Evolutionary conservation across 1,140 invertebrate species (phyloP).

Genomic region (Achatina immaculata): DNA sequence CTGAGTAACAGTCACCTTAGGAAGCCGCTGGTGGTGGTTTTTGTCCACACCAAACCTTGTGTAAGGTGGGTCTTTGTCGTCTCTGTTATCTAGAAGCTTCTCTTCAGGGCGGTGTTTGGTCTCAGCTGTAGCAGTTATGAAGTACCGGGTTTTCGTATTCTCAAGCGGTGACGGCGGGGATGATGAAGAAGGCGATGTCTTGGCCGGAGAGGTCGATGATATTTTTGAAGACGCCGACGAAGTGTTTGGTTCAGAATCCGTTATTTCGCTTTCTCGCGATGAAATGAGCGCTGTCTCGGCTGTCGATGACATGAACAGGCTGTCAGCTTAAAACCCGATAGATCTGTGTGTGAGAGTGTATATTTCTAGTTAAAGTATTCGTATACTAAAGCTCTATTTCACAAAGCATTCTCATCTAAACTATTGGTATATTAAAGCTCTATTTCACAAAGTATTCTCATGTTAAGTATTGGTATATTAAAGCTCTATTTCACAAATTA

Average conservation of each 20-base stretch:
- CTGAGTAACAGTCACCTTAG: background rate
- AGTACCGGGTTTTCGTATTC: background rate
- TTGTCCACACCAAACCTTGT: background rate
- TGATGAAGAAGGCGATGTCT: background rate
- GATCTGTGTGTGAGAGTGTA: too few relatives aligned
- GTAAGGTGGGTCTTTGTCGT: background rate
- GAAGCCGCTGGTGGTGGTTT: background rate
- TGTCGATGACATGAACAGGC: slow-evolving; percentile 5
- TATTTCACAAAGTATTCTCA: too few relatives aligned
- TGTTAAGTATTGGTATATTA: too few relatives aligned
- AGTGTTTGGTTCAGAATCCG: background rate
- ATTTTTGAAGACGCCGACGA: background rate
- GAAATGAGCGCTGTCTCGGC: background rate
- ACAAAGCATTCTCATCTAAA: too few relatives aligned
- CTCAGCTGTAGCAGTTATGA: background rate
- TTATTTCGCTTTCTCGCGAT: background rate
- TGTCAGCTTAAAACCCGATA: too few relatives aligned
- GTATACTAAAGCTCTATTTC: too few relatives aligned
- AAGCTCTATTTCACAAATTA: too few relatives aligned
- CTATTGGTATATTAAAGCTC: too few relatives aligned
- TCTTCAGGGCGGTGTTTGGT: background rate
- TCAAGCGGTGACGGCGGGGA: background rate
- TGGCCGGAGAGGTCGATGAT: background rate
- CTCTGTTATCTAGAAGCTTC: background rate
- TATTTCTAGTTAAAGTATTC: too few relatives aligned